phyloP scores from a whole-genome alignment of 2,888 invertebrate genomes.

The Rotaria magnacalcarata region DNA sequence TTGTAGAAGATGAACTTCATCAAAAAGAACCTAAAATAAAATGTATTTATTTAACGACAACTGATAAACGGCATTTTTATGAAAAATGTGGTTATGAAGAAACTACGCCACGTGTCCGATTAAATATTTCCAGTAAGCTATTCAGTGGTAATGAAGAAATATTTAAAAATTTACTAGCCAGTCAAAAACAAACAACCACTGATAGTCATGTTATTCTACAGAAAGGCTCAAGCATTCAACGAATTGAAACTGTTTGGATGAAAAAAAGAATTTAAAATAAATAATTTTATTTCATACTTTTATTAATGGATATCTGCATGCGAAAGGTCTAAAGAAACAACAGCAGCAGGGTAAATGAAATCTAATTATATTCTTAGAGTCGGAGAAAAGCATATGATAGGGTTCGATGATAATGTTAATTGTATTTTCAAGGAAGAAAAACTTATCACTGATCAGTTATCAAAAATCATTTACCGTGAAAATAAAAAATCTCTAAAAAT shows the following conservation, averaged over 20 bases:
- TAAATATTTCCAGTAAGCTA: background rate
- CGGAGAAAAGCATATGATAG: no score
- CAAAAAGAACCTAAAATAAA: background rate
- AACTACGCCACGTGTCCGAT: background rate
- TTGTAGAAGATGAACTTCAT: background rate
- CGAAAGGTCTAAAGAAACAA: no score
- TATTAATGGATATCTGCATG: no score
- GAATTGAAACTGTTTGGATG: slow-evolving; percentile 8
- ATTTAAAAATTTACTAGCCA: slow-evolving; percentile 1
- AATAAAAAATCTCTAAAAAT: no score
- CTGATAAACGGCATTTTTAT: slow-evolving; percentile 34
- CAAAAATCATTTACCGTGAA: no score
- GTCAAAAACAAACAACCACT: background rate
- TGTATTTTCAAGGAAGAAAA: no score
- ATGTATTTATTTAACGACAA: background rate
- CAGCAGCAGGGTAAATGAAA: no score
- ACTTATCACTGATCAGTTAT: no score
- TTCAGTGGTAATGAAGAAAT: background rate
- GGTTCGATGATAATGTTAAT: no score
- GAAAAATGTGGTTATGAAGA: slow-evolving; percentile 29
- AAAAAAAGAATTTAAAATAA: slow-evolving; percentile 4
- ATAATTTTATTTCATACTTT: no score
- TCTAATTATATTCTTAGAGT: no score
- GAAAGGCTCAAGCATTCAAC: background rate
- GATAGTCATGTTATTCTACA: slow-evolving; percentile 1